A percentile compares a stretch with the other conserved stretches of the same genome.
Evolutionary conservation across 2,888 invertebrate species (phyloP).

Genomic region (Cheiracanthium punctorium): DNA sequence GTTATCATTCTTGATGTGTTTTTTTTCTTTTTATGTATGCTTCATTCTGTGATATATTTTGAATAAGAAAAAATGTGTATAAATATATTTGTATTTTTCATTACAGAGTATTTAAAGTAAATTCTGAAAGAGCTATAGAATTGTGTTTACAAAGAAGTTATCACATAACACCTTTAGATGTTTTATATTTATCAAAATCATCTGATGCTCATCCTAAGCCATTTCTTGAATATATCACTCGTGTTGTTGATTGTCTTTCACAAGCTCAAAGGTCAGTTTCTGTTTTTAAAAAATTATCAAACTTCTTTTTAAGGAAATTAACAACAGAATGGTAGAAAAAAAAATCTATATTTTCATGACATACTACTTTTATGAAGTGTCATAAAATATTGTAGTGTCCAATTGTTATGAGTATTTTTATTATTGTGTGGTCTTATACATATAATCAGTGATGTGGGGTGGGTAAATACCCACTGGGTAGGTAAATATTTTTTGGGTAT

Average conservation of each 20-base stretch:
- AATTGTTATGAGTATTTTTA: too few species aligned
- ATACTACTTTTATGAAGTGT: too few species aligned
- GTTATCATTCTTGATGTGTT: neutral
- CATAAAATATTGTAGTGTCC: too few species aligned
- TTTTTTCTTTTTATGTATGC: too few species aligned
- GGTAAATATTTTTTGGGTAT: too few species aligned
- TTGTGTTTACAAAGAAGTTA: slow-evolving; percentile 65
- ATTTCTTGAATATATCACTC: slow-evolving; percentile 60
- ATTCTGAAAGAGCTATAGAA: slow-evolving; percentile 55
- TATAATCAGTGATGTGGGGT: too few species aligned
- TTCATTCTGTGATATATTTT: too few species aligned
- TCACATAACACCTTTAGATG: slow-evolving; percentile 65
- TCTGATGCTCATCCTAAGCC: slow-evolving; percentile 48
- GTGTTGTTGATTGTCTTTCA: slow-evolving; percentile 56
- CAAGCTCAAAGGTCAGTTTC: slow-evolving; percentile 35
- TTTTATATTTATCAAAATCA: slow-evolving; percentile 63
- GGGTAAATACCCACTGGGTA: too few species aligned
- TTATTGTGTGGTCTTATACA: too few species aligned
- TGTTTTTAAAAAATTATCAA: neutral
- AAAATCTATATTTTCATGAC: too few species aligned
- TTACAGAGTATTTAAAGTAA: slow-evolving; percentile 52
- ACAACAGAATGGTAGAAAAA: too few species aligned
- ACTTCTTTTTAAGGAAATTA: neutral
- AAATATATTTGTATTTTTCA: neutral
- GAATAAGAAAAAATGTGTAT: too few species aligned